Base-by-base conservation (phyloP, 2,888 invertebrate species). In the Lasioglossum calceatum region DNA sequence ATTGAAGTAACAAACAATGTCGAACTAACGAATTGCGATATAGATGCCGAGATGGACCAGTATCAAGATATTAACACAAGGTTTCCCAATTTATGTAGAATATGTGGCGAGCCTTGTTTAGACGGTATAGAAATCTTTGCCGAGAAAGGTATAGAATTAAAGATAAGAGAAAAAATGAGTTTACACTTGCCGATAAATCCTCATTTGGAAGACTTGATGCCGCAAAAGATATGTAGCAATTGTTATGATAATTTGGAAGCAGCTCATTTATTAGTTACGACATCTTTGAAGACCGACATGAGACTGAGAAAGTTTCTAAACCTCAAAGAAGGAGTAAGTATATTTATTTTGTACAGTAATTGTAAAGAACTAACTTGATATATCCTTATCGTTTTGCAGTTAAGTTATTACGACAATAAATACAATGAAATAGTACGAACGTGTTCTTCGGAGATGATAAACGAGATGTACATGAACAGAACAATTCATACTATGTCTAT, bases 181-280 rank as follows among this genome's bases (percentile, higher is more conserved):
- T 84, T 93, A 74, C 92, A 93, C 84, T 89, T 94, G 76, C 94
- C 94, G 32, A 93, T 94, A 32, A 70, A 73, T 14, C 58, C 93
- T 23, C 82, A 90, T 27, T 42, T 73, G 19, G 83, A 89, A 4
- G 94, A 94, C 67, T 54, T 81, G 10, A 85, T 93, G 87, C 92
- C 93, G 8, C 92, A 89, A 50, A 92, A 91, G 84, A 84, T 94
- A 32, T 94, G 94, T 54, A 67, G 76, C 4, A 88, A 91, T 61
- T 94, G 94, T 79, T 92, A 87, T 70, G 85, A 91, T 1, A 93
- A 92, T 87, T 74, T 94, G 14, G 93, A 94, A 84, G 77, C 86
- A 36, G 86, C 89, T 1, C 93, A 94, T 77, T 90, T 88, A 1
- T 72, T 94, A 42, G 91, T 91, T 14, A 58, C 88, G 3, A 92